phyloP scores from a whole-genome alignment of 2,888 invertebrate species.

The Cephus nigrinus region DNA sequence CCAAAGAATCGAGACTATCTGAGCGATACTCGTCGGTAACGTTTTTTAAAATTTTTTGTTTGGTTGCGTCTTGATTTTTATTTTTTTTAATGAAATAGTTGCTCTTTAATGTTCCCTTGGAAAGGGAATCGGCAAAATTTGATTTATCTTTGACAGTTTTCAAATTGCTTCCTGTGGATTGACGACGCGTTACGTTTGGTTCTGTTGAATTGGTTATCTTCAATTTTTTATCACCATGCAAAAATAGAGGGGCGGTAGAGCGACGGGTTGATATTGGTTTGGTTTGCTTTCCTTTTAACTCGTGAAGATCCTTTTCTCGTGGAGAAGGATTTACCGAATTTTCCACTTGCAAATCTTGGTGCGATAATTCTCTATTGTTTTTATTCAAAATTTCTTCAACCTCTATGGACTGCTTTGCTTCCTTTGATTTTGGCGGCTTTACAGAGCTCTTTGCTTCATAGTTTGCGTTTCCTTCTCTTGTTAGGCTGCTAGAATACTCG shows the following conservation, averaged over 20 bases:
- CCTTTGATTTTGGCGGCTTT: neutral
- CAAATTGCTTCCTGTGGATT: neutral
- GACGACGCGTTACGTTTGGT: neutral
- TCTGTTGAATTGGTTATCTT: neutral
- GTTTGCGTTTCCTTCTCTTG: conserved; percentile 20
- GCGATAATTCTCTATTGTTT: conserved; percentile 29
- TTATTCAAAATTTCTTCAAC: neutral
- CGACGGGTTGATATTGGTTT: neutral
- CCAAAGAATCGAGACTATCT: neutral
- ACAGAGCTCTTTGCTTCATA: conserved; percentile 26
- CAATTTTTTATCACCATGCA: neutral
- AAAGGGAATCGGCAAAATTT: neutral
- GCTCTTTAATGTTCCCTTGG: neutral
- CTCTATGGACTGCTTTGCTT: neutral
- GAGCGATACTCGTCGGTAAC: neutral
- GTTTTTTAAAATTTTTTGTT: neutral
- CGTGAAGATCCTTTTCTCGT: neutral
- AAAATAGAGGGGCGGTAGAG: neutral
- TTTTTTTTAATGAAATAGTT: neutral
- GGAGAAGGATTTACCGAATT: neutral
- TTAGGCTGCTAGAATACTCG: neutral
- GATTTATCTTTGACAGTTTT: neutral
- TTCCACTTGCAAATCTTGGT: conserved; percentile 28
- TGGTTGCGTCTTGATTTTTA: neutral
- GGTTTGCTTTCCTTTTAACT: neutral